Evolutionary conservation across 37 sponge, comb jelly and placozoan species (phyloP).

Genomic region (Chondrilla cf. caribensis): DNA sequence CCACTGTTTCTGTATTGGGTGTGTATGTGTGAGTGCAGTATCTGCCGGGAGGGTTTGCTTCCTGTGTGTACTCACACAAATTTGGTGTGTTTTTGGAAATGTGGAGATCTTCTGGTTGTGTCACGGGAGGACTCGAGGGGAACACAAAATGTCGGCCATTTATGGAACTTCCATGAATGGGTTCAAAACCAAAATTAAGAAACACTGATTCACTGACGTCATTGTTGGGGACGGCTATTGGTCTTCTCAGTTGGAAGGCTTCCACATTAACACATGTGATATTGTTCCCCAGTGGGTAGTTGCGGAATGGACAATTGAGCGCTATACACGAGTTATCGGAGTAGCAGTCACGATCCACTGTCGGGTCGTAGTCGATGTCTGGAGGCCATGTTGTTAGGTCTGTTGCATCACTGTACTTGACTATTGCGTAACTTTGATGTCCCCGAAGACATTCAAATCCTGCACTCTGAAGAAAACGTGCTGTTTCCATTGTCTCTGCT

Average conservation of each 20-base stretch:
- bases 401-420: neutral
- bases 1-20: neutral
- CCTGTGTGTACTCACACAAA: neutral
- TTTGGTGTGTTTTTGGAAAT: no score
- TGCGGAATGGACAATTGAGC: constrained; percentile 65
- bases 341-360: constrained; percentile 8
- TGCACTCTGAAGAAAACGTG: neutral
- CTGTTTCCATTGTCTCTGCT: constrained; percentile 12
- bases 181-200: constrained; percentile 76
- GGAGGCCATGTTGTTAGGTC: neutral
- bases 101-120: no score
- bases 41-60: neutral
- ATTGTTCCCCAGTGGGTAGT: constrained; percentile 8
- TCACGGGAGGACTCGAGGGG: constrained; percentile 38
- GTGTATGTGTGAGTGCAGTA: neutral
- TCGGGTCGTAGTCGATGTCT: neutral
- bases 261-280: constrained; percentile 44
- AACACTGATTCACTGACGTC: constrained; percentile 27
- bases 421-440: neutral
- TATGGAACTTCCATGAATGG: constrained; percentile 37
- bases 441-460: neutral
- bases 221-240: neutral
- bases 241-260: constrained; percentile 7
- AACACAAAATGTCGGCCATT: constrained; percentile 66
- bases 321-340: constrained; percentile 21